These are phyloP conservation scores for Cyaniris semiargus DNA, from an alignment of 2,888 invertebrate species.

Conservation along the genomic window DNA sequence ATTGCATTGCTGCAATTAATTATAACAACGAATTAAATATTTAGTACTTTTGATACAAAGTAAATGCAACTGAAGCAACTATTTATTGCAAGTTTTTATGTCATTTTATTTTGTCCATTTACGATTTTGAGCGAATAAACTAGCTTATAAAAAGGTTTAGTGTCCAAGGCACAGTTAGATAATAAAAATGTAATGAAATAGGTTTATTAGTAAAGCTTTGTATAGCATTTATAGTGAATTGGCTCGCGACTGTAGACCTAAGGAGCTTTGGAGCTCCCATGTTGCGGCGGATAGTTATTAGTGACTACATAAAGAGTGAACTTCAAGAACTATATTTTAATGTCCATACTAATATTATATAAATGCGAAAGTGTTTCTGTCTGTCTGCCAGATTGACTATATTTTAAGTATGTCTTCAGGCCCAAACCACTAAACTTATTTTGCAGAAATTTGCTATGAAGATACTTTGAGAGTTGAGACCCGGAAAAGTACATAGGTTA, in stretches of 20 bases:
- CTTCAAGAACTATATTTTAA: no score
- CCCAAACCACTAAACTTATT: no score
- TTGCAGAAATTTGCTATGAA: no score
- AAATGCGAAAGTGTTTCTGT: no score
- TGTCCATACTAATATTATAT: no score
- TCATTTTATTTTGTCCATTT: background rate
- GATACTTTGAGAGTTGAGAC: no score
- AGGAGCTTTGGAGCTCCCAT: conserved; percentile 44
- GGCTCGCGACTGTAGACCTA: conserved; percentile 45
- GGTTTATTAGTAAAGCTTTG: conserved; percentile 33
- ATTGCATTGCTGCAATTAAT: background rate
- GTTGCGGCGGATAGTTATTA: conserved; percentile 45
- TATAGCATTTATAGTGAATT: conserved; percentile 48
- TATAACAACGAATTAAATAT: background rate
- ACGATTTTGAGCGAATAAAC: background rate
- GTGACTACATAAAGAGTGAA: conserved; percentile 37
- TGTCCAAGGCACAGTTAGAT: background rate
- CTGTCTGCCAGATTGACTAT: no score
- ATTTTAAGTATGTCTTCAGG: no score
- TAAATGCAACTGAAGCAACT: background rate
- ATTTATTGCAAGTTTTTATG: background rate
- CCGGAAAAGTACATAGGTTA: no score
- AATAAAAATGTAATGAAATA: conserved; percentile 30
- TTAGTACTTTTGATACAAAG: background rate
- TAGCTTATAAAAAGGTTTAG: conserved; percentile 16